Evolutionary conservation across 2,888 invertebrate genomes (phyloP).

Genomic region (Lagria hirta): DNA sequence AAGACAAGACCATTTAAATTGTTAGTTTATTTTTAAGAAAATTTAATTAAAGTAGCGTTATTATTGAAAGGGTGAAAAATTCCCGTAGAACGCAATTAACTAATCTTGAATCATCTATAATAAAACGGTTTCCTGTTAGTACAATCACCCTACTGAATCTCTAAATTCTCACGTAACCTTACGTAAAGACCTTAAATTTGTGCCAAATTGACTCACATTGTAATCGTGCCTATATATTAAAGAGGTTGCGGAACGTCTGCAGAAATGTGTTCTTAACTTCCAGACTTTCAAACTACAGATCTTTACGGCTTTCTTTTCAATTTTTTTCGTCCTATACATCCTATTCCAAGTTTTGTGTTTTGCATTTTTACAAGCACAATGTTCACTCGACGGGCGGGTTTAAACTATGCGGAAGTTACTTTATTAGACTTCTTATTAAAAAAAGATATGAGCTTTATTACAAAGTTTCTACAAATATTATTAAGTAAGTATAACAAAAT

Average conservation of each 20-base stretch:
- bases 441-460: no score
- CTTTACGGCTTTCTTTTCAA: slow-evolving; percentile 9
- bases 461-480: no score
- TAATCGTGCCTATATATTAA: slow-evolving; percentile 28
- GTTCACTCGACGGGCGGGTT: no score
- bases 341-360: no score
- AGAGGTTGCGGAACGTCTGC: slow-evolving; percentile 20
- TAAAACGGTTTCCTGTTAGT: slow-evolving; percentile 15
- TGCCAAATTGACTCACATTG: slow-evolving; percentile 31
- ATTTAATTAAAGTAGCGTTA: slow-evolving; percentile 9
- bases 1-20: slow-evolving; percentile 13
- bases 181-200: slow-evolving; percentile 25
- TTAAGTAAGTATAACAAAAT: no score
- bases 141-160: slow-evolving; percentile 19
- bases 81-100: slow-evolving; percentile 6
- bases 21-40: slow-evolving; percentile 16
- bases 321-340: no score
- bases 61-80: slow-evolving; percentile 8
- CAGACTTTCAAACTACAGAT: slow-evolving; percentile 10
- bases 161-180: slow-evolving; percentile 23
- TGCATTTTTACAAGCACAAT: no score
- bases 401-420: no score
- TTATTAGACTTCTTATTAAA: no score
- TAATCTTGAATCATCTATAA: slow-evolving; percentile 18
- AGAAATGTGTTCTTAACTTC: slow-evolving; percentile 17